phyloP scores from a whole-genome alignment of 2,797 vertebrate species.

The Microctenopoma stevenorrisi region DNA sequence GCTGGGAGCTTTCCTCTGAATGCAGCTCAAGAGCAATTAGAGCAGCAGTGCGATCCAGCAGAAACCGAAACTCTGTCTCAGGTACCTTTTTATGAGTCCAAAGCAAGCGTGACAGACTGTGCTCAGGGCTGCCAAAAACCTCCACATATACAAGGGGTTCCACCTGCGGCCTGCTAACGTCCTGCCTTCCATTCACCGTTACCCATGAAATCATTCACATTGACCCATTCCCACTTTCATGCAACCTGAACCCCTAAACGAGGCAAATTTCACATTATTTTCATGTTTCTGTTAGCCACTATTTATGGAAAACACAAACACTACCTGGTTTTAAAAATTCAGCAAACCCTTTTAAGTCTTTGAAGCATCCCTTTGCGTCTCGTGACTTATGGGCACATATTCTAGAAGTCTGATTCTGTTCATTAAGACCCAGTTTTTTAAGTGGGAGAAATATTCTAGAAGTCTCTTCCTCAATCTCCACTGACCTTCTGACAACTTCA shows the following conservation, averaged over 20 bases:
- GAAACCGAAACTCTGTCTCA: conserved; percentile 73
- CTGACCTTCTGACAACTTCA: too few relatives aligned
- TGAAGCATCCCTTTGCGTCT: neutral
- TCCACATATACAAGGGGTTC: conserved; percentile 52
- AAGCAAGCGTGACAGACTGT: conserved; percentile 73
- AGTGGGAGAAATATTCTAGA: too few relatives aligned
- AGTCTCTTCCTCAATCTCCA: too few relatives aligned
- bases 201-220: conserved; percentile 73
- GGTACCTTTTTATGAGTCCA: conserved; percentile 77
- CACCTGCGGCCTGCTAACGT: conserved; percentile 63
- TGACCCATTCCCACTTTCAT: conserved; percentile 68
- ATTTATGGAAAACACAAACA: neutral
- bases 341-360: neutral
- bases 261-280: conserved; percentile 70
- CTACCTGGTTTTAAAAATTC: neutral
- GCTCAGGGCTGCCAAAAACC: conserved; percentile 64
- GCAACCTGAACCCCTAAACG: conserved; percentile 75
- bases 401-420: too few relatives aligned
- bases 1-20: conserved; percentile 71
- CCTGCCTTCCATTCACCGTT: conserved; percentile 72
- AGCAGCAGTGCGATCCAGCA: conserved; percentile 62
- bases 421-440: too few relatives aligned
- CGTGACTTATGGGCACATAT: conserved; percentile 3
- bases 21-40: conserved; percentile 73
- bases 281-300: conserved; percentile 51